Conservation (phyloP, 2,888 invertebrate species). For the Agriopis marginaria region DNA sequence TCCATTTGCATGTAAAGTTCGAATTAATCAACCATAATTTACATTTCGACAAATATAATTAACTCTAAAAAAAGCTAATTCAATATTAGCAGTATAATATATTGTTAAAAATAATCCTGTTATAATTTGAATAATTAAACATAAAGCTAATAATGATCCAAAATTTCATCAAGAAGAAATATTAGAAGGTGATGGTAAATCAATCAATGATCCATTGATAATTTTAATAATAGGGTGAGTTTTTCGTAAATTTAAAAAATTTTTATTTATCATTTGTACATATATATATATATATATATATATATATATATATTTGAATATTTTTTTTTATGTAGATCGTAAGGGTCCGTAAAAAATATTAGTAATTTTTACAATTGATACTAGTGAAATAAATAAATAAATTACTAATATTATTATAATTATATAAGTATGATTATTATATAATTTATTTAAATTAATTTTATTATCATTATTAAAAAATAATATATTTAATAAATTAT, state of each 20-base stretch:
- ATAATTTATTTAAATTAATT: constrained; percentile 82
- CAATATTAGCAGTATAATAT: constrained; percentile 89
- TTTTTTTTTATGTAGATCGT: constrained; percentile 62
- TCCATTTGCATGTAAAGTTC: constrained; percentile 89
- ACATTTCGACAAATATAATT: constrained; percentile 90
- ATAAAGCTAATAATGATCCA: constrained; percentile 88
- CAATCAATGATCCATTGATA: constrained; percentile 86
- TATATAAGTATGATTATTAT: constrained; percentile 81
- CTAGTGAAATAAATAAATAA: constrained; percentile 87
- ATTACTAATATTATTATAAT: constrained; percentile 84
- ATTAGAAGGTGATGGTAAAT: constrained; percentile 87
- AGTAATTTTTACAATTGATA: constrained; percentile 87
- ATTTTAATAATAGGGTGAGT: constrained; percentile 84
- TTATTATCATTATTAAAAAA: constrained; percentile 72
- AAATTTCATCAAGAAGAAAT: constrained; percentile 90
- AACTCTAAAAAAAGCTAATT: constrained; percentile 88
- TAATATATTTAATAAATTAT: constrained; percentile 50
- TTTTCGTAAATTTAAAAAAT: constrained; percentile 70
- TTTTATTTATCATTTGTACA: constrained; percentile 74
- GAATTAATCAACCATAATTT: constrained; percentile 89
- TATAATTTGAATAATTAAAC: constrained; percentile 88
- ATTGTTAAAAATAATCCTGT: constrained; percentile 90
- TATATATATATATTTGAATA: constrained; percentile 38
- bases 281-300: constrained; percentile 24
- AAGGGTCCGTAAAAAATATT: constrained; percentile 84